phyloP scores from a whole-genome alignment of 2,113 vertebrate genomes.

The Drymodes brunneopygia region DNA sequence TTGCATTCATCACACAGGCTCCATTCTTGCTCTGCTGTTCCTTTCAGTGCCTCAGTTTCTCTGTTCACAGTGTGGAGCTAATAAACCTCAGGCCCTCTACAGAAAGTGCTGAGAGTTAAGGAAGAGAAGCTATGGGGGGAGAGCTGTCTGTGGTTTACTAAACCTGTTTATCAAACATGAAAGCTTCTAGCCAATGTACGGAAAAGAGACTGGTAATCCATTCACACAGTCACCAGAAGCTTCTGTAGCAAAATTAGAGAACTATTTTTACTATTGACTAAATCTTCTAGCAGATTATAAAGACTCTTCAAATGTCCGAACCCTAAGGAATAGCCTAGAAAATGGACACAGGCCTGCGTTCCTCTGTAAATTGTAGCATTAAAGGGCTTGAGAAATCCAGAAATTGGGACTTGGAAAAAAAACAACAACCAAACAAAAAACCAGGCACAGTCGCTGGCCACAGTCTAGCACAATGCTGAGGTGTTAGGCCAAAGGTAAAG shows the following conservation, averaged over 20 bases:
- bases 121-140: background rate
- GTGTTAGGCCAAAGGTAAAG: background rate
- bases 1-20: background rate
- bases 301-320: background rate
- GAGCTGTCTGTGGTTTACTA: background rate
- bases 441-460: fast-evolving
- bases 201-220: background rate
- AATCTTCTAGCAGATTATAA: background rate
- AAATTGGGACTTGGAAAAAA: background rate
- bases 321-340: background rate
- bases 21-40: background rate
- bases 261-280: background rate
- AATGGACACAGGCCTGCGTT: background rate
- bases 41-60: background rate
- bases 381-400: background rate
- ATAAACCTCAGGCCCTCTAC: background rate
- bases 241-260: background rate
- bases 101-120: background rate
- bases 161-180: background rate
- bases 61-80: fast-evolving
- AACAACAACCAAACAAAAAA: background rate
- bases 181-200: background rate
- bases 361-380: background rate
- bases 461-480: background rate
- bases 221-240: background rate